Conservation (phyloP, 2,113 vertebrate genomes). For the Gymnocephalus cernua region DNA sequence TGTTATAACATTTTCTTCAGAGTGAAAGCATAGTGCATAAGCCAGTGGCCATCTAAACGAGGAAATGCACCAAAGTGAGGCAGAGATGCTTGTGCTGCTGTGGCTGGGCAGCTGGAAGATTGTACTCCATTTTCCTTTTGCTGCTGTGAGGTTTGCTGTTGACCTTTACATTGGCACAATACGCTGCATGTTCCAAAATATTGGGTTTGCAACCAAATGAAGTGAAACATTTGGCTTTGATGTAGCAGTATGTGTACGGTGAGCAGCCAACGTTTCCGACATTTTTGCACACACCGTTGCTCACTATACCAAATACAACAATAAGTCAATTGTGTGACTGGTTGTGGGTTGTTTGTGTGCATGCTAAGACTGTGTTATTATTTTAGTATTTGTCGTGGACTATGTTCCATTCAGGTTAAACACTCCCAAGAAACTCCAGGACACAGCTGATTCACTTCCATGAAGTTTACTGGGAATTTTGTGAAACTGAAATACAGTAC, state of each 20-base stretch:
- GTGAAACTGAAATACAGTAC: no score
- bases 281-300: not conserved
- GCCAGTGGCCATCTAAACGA: not conserved
- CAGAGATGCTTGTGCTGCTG: not conserved
- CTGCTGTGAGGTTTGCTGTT: conserved; percentile 7
- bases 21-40: not conserved
- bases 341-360: not conserved
- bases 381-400: not conserved
- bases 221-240: conserved; percentile 14
- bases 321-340: not conserved
- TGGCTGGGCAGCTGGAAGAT: not conserved
- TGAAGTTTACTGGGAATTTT: no score
- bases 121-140: conserved; percentile 5
- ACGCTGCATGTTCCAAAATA: not conserved
- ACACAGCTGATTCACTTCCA: no score
- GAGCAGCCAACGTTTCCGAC: not conserved
- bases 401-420: no score
- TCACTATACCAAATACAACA: not conserved
- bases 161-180: conserved; percentile 13
- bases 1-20: not conserved
- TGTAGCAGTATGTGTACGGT: not conserved
- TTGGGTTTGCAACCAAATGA: not conserved
- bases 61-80: not conserved
- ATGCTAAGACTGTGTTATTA: conserved; percentile 12
- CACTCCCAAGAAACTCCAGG: no score